Evolutionary conservation across 2,797 vertebrate species (phyloP).

Genomic region (Halcyon smyrnensis): DNA sequence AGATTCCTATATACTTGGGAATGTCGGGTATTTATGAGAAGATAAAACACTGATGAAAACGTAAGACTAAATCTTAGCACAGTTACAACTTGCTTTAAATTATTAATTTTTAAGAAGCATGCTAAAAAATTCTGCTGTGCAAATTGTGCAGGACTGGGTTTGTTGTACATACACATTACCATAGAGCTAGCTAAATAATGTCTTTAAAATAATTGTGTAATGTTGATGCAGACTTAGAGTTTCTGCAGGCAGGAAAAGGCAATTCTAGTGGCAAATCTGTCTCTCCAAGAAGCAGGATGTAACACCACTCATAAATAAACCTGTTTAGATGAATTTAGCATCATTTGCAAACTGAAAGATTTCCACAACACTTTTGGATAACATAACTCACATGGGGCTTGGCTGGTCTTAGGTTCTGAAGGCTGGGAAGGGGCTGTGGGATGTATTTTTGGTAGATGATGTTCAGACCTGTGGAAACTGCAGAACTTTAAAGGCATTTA

Average conservation of each 20-base stretch:
- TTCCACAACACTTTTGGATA: background rate
- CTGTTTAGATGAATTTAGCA: constrained; percentile 30
- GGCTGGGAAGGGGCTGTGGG: background rate
- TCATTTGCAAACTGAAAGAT: background rate
- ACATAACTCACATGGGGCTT: background rate
- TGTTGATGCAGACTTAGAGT: background rate
- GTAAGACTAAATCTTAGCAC: constrained; percentile 66
- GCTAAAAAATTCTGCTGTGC: constrained; percentile 68
- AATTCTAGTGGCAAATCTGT: constrained; percentile 5
- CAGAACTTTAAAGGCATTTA: background rate
- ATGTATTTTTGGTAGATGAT: background rate
- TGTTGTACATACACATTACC: background rate
- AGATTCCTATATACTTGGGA: constrained; percentile 63
- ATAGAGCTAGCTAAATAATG: background rate
- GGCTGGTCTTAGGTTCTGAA: background rate
- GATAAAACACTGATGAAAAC: constrained; percentile 68
- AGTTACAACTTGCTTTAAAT: constrained; percentile 74
- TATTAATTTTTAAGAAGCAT: constrained; percentile 69
- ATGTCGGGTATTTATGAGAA: constrained; percentile 67
- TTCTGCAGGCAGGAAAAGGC: constrained; percentile 45
- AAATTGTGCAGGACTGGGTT: constrained; percentile 36
- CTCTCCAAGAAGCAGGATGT: background rate
- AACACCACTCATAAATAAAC: background rate
- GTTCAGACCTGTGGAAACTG: background rate
- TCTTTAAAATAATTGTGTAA: constrained; percentile 41